Evolutionary conservation across 2,797 vertebrate species (phyloP).

Genomic region (Brachyalestes nurse): DNA sequence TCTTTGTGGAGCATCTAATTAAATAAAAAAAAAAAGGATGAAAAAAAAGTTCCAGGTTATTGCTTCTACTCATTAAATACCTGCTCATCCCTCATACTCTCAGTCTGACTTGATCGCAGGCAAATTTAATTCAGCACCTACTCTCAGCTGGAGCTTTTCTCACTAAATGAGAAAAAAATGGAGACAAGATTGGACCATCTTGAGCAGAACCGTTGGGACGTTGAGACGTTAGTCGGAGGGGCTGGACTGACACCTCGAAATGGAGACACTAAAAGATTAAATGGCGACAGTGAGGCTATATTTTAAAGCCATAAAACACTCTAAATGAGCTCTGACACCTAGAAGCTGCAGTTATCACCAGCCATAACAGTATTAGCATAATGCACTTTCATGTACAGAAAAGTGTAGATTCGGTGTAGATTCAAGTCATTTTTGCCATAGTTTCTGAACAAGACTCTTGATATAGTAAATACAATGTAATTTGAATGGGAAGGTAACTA

Average conservation of each 20-base stretch:
- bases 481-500: not conserved
- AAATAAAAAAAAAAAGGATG: constrained; percentile 64
- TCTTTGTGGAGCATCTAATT: constrained; percentile 70
- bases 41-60: constrained; percentile 55
- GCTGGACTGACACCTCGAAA: constrained; percentile 23
- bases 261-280: not conserved
- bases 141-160: constrained; percentile 45
- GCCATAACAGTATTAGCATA: too few relatives aligned
- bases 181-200: constrained; percentile 34
- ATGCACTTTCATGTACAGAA: too few relatives aligned
- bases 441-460: too few relatives aligned
- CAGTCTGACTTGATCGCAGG: constrained; percentile 48
- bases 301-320: too few relatives aligned
- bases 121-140: constrained; percentile 55
- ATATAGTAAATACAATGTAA: too few relatives aligned
- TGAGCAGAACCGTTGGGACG: constrained; percentile 30
- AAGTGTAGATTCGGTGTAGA: too few relatives aligned
- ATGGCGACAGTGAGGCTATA: not conserved
- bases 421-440: too few relatives aligned
- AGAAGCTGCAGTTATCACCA: too few relatives aligned
- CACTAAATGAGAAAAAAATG: constrained; percentile 50
- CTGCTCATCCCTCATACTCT: constrained; percentile 47
- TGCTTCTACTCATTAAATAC: constrained; percentile 59
- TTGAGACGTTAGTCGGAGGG: constrained; percentile 24
- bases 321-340: too few relatives aligned